Percentiles rank a stretch among this genome's conserved stretches.
Conservation (phyloP, 1,140 invertebrate species). For the Drosophila ficusphila region DNA sequence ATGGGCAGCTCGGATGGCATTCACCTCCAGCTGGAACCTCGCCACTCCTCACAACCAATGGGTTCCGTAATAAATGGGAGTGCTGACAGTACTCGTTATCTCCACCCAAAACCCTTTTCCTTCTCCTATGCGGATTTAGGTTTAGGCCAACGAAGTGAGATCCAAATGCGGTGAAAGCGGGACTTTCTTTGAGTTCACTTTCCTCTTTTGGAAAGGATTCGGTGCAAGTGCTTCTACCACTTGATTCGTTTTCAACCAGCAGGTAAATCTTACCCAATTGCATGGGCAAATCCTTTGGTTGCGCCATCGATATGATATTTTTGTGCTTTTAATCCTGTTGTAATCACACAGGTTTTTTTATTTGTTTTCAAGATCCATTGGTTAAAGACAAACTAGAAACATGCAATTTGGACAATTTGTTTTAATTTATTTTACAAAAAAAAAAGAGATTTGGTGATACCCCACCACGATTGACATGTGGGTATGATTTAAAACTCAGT, state of each 20-base stretch:
- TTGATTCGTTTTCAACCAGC: background rate
- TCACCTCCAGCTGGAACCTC: background rate
- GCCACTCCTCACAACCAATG: slow-evolving; percentile 15
- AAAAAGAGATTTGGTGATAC: background rate
- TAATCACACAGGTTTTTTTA: too few species aligned
- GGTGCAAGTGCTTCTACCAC: background rate
- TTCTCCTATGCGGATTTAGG: background rate
- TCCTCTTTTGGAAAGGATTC: background rate
- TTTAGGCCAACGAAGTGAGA: background rate
- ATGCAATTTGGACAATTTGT: background rate
- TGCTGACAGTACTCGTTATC: slow-evolving; percentile 1
- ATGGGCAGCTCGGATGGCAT: background rate
- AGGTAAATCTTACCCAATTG: background rate
- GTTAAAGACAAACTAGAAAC: background rate
- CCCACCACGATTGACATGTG: background rate
- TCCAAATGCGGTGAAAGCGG: background rate
- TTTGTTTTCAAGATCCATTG: background rate
- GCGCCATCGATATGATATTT: background rate
- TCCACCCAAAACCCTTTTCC: slow-evolving; percentile 2
- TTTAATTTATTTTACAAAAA: background rate
- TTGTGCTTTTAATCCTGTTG: background rate
- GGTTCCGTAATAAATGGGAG: slow-evolving; percentile 11
- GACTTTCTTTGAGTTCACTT: background rate
- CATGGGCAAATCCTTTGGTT: background rate
- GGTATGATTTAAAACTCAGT: background rate